Evolutionary conservation across 2,888 invertebrate genomes (phyloP).

Genomic region (Sarcophaga subvicina): DNA sequence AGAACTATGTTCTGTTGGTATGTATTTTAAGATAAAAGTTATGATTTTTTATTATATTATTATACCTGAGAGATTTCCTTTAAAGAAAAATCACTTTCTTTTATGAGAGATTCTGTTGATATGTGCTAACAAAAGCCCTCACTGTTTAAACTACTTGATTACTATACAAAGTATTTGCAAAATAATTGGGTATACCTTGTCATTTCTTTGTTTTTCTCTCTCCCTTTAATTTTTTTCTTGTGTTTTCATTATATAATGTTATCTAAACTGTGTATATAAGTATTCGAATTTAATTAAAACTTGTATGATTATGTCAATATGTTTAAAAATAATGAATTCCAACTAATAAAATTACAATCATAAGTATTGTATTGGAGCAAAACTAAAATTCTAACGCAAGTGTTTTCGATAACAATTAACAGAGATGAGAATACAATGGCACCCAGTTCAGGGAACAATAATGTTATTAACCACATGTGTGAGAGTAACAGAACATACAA

Average conservation of each 20-base stretch:
- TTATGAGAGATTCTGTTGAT: too few relatives aligned
- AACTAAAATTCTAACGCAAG: not conserved
- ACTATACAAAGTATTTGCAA: too few relatives aligned
- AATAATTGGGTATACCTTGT: too few relatives aligned
- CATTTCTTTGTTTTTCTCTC: too few relatives aligned
- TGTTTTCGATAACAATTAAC: not conserved
- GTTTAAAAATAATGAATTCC: conserved; percentile 54
- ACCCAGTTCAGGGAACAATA: not conserved
- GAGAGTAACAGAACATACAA: too few relatives aligned
- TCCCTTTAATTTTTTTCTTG: not conserved
- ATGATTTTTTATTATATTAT: too few relatives aligned
- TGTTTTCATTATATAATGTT: conserved; percentile 8
- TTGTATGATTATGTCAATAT: conserved; percentile 62
- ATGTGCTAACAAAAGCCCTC: too few relatives aligned
- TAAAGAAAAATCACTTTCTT: too few relatives aligned
- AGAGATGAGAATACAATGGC: not conserved
- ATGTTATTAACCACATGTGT: not conserved
- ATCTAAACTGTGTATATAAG: conserved; percentile 47
- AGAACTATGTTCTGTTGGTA: too few relatives aligned
- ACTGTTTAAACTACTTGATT: too few relatives aligned
- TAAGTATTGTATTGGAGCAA: not conserved
- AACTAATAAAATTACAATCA: conserved; percentile 52
- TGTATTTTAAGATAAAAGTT: too few relatives aligned
- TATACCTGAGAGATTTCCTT: too few relatives aligned
- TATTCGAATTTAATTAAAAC: conserved; percentile 66